Conservation (phyloP, 2,797 vertebrate species). For the Manis crassicaudata region DNA sequence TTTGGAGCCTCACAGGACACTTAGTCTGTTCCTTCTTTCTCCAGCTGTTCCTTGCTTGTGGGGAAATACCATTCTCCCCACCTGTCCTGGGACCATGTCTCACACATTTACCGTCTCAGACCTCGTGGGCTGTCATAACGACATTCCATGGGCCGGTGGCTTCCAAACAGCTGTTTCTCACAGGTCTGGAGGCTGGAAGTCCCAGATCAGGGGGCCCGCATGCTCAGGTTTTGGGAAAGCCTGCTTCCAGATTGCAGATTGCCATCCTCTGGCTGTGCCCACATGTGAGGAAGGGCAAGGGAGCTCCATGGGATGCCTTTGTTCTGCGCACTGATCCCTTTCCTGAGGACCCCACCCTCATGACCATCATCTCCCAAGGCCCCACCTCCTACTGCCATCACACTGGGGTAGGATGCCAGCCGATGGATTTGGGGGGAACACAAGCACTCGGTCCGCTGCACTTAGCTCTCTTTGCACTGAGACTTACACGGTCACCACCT, state of each 20-base stretch:
- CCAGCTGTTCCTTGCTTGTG: not conserved
- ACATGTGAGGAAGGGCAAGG: not conserved
- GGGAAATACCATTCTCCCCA: not conserved
- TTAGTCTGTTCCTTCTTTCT: not conserved
- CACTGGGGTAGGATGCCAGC: not conserved
- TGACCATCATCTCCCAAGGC: too few relatives aligned
- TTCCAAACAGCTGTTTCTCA: not conserved
- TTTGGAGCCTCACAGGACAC: not conserved
- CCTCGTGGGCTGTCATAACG: accelerated
- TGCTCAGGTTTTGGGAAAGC: not conserved
- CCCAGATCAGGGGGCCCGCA: not conserved
- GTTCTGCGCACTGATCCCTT: not conserved
- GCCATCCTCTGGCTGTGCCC: not conserved
- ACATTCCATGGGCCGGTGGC: not conserved
- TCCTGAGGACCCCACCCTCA: not conserved
- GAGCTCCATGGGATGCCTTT: not conserved
- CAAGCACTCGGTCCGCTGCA: not conserved
- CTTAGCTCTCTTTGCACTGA: not conserved
- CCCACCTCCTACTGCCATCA: not conserved
- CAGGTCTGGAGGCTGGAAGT: not conserved
- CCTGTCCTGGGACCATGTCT: not conserved
- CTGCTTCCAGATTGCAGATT: not conserved
- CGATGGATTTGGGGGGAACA: too few relatives aligned
- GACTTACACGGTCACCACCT: not conserved
- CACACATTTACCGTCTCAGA: accelerated